These are phyloP conservation scores for Drosophila ohnishii DNA, from an alignment of 1,140 invertebrate species.

Conservation along the genomic window DNA sequence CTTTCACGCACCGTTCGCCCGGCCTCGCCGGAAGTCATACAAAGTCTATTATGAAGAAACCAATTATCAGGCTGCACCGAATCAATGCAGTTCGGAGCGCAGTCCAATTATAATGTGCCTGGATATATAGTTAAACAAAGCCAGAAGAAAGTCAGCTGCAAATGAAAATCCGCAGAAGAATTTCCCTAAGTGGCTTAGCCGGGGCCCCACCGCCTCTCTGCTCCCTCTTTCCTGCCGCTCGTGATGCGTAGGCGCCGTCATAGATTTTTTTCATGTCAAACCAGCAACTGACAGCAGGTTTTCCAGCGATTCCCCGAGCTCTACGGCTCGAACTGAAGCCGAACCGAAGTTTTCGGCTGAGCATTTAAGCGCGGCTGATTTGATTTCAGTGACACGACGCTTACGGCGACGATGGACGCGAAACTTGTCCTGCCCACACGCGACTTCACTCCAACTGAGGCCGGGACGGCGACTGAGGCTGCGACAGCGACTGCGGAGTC, in stretches of 20 bases:
- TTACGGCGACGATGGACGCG: slow-evolving; percentile 60
- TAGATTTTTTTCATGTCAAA: slow-evolving; percentile 75
- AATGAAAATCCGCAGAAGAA: slow-evolving; percentile 78
- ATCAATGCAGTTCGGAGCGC: slow-evolving; percentile 43
- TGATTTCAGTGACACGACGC: slow-evolving; percentile 79
- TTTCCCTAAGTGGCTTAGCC: slow-evolving; percentile 77
- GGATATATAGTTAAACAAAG: slow-evolving; percentile 58
- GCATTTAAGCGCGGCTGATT: slow-evolving; percentile 79
- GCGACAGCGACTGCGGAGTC: slow-evolving; percentile 13
- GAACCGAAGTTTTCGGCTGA: slow-evolving; percentile 71
- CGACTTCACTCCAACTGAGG: slow-evolving; percentile 33
- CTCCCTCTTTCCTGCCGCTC: slow-evolving; percentile 36
- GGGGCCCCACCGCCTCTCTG: slow-evolving; percentile 10
- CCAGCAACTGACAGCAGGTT: slow-evolving; percentile 78
- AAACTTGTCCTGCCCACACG: slow-evolving; percentile 61
- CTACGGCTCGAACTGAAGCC: slow-evolving; percentile 47
- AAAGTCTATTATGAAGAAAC: slow-evolving; percentile 72
- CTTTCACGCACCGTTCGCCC: slow-evolving; percentile 38
- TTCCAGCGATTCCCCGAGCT: slow-evolving; percentile 53
- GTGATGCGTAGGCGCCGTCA: slow-evolving; percentile 73
- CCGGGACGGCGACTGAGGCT: slow-evolving; percentile 25
- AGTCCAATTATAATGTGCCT: slow-evolving; percentile 59
- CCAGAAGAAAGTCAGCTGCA: slow-evolving; percentile 67
- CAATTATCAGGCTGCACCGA: slow-evolving; percentile 66
- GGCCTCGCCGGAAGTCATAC: slow-evolving; percentile 63